A percentile compares a stretch with the other conserved stretches of the same genome.
Conservation (phyloP, 1,140 invertebrate species). For the Drosophila subpulchrella region DNA sequence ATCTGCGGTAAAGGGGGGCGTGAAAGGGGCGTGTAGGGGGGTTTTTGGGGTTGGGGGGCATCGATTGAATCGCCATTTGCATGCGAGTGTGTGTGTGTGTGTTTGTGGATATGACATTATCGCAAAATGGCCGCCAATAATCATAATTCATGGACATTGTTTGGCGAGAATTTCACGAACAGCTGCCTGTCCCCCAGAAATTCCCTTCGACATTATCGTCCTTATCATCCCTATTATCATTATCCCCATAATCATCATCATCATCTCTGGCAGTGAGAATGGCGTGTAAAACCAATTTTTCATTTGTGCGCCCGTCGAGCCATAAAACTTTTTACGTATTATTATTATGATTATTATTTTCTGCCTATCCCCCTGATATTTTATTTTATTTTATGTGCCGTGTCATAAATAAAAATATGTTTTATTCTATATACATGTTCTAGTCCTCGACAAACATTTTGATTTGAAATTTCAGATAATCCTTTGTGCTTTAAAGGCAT, state of each 20-base stretch:
- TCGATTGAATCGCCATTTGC: constrained; percentile 61
- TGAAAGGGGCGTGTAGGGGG: neutral
- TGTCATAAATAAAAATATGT: constrained; percentile 76
- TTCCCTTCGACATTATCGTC: constrained; percentile 18
- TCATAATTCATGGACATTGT: constrained; percentile 70
- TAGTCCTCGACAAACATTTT: constrained; percentile 28
- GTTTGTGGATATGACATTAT: constrained; percentile 49
- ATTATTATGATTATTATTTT: constrained; percentile 50
- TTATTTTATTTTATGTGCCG: constrained; percentile 52
- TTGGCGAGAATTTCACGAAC: constrained; percentile 47
- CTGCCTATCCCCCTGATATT: neutral
- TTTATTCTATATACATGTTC: constrained; percentile 62
- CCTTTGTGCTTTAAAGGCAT: neutral
- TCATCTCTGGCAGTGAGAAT: constrained; percentile 30
- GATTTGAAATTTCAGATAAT: constrained; percentile 1
- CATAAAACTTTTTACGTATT: constrained; percentile 76
- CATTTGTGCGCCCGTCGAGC: constrained; percentile 69
- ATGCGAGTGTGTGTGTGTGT: constrained; percentile 41
- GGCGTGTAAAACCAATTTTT: constrained; percentile 79
- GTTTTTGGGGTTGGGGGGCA: constrained; percentile 5
- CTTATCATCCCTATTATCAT: constrained; percentile 40
- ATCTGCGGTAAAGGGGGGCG: constrained; percentile 16
- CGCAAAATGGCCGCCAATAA: constrained; percentile 53
- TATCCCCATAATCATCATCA: constrained; percentile 27
- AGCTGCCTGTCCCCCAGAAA: constrained; percentile 25